Conservation (phyloP, 2,113 vertebrate genomes). For the Herpetotheres cachinnans region DNA sequence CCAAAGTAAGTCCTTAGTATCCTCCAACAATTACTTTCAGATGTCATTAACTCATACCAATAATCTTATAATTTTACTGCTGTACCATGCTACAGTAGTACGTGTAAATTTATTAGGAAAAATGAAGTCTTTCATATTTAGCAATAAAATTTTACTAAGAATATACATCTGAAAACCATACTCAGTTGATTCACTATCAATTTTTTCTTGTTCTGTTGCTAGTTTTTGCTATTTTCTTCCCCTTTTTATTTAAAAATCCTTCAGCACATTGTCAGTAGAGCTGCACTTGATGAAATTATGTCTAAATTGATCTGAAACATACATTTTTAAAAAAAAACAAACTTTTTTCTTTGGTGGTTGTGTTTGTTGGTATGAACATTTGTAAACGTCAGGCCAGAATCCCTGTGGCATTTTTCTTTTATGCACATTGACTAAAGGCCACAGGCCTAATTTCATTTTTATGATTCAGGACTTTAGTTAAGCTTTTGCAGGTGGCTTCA, state of each 20-base stretch:
- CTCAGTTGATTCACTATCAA: background rate
- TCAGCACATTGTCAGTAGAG: background rate
- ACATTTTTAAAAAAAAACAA: rapidly evolving
- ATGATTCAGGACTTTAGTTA: background rate
- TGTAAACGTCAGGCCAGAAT: background rate
- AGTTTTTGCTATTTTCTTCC: background rate
- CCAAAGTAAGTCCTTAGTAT: background rate
- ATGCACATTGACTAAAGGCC: background rate
- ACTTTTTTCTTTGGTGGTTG: background rate
- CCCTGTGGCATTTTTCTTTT: background rate
- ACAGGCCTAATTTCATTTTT: background rate
- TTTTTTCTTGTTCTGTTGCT: background rate
- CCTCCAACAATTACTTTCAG: background rate
- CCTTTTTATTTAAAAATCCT: background rate
- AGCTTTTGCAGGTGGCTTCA: background rate
- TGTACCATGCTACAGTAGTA: background rate
- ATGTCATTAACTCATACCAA: background rate
- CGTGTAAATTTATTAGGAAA: background rate
- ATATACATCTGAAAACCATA: background rate
- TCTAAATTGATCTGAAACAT: background rate
- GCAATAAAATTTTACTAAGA: background rate
- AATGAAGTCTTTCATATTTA: background rate
- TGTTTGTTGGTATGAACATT: background rate
- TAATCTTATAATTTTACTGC: background rate
- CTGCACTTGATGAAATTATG: background rate